Percentiles rank a stretch among this genome's conserved stretches.
Evolutionary conservation across 2,888 invertebrate genomes (phyloP).

Genomic region (Ophion costatus): DNA sequence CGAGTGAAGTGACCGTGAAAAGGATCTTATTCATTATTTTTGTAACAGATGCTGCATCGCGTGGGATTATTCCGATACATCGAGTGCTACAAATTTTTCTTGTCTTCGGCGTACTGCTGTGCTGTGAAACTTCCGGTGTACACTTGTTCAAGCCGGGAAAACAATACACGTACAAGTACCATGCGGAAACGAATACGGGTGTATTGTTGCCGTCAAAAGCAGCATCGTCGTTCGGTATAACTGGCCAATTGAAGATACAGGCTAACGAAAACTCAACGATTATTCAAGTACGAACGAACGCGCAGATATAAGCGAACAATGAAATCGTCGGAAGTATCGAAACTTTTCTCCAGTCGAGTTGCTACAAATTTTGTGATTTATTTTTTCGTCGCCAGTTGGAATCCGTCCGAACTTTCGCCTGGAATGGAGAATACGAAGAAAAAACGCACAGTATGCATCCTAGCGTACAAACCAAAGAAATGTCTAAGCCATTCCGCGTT

Average conservation of each 20-base stretch:
- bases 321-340: neutral
- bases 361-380: neutral
- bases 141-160: constrained; percentile 77
- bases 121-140: constrained; percentile 50
- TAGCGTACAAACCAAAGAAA: constrained; percentile 72
- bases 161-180: constrained; percentile 78
- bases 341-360: neutral
- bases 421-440: constrained; percentile 75
- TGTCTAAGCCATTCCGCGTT: constrained; percentile 78
- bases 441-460: constrained; percentile 64
- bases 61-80: constrained; percentile 14
- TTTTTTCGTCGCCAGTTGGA: constrained; percentile 71
- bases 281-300: constrained; percentile 74
- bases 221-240: constrained; percentile 79
- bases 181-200: constrained; percentile 78
- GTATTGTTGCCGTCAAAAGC: constrained; percentile 78
- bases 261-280: constrained; percentile 71
- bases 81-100: constrained; percentile 25
- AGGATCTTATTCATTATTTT: constrained; percentile 16
- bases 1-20: too few relatives aligned
- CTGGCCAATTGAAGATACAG: constrained; percentile 76
- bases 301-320: neutral
- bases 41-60: constrained; percentile 28
- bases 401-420: constrained; percentile 74
- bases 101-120: constrained; percentile 30